A percentile compares a stretch with the other conserved stretches of the same genome.
Conservation (phyloP, 2,797 vertebrate species). For the Paguma larvata region DNA sequence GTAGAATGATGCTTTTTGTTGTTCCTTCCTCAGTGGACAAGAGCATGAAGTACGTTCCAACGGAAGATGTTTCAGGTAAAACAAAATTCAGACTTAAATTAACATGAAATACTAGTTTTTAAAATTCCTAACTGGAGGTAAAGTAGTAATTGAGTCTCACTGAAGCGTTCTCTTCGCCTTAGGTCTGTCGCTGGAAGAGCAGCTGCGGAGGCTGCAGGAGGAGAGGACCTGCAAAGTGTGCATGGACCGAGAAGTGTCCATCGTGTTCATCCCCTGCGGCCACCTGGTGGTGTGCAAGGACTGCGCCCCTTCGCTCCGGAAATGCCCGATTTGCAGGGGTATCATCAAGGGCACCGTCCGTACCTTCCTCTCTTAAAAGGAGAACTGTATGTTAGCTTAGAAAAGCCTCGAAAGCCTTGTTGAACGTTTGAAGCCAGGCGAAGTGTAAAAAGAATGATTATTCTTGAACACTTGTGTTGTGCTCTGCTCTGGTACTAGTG, state of each 20-base stretch:
- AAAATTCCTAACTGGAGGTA: background rate
- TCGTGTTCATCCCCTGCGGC: conserved; percentile 99
- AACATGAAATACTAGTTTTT: background rate
- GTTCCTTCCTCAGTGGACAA: conserved; percentile 87
- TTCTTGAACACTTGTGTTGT: conserved; percentile 36
- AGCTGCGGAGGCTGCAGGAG: conserved; percentile 96
- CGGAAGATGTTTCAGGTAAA: conserved; percentile 90
- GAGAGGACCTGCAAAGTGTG: conserved; percentile 99
- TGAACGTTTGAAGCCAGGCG: background rate
- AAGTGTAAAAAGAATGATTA: background rate
- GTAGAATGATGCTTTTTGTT: conserved; percentile 55
- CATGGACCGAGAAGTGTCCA: conserved; percentile 99
- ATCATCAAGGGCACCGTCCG: conserved; percentile 98
- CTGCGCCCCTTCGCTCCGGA: conserved; percentile 96
- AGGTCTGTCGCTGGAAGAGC: conserved; percentile 98
- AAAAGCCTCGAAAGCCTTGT: conserved; percentile 22
- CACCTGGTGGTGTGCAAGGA: conserved; percentile 99
- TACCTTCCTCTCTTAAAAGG: conserved; percentile 95
- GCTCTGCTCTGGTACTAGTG: conserved; percentile 43
- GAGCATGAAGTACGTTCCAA: conserved; percentile 88
- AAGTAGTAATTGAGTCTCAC: conserved; percentile 39
- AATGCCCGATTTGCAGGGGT: conserved; percentile 98
- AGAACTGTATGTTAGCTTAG: background rate
- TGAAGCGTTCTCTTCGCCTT: conserved; percentile 32
- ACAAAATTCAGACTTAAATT: conserved; percentile 47